These are phyloP conservation scores for Spea hammondii DNA, from an alignment of 2,797 vertebrate species.

Conservation along the genomic window DNA sequence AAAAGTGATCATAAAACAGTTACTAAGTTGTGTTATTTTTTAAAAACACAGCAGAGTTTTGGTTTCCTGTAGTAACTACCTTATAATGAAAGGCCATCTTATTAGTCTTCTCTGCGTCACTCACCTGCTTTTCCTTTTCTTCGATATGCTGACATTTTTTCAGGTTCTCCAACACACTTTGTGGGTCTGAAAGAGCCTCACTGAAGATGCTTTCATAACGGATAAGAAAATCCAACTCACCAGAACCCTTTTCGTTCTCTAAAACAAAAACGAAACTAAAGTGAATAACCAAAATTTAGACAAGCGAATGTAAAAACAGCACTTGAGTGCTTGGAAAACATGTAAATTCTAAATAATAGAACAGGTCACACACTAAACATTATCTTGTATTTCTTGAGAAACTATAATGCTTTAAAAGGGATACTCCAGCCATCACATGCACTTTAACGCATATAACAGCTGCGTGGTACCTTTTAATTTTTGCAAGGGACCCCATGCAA, in stretches of 20 bases:
- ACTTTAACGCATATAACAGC: no score
- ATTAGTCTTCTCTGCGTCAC: conserved; percentile 28
- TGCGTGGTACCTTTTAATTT: no score
- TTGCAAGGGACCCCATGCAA: no score
- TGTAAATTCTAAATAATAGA: background rate
- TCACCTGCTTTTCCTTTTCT: conserved; percentile 65
- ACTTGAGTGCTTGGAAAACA: background rate
- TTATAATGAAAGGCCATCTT: no score
- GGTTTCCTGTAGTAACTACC: no score
- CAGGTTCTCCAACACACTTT: conserved; percentile 60
- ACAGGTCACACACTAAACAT: no score
- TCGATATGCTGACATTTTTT: conserved; percentile 60
- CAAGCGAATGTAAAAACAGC: background rate
- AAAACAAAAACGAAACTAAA: background rate
- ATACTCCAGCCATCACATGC: no score
- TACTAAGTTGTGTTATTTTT: no score
- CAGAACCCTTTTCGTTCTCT: conserved; percentile 58
- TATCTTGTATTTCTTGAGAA: no score
- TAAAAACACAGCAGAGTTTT: no score
- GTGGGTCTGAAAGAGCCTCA: conserved; percentile 58
- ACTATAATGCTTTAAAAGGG: no score
- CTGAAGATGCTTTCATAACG: conserved; percentile 63
- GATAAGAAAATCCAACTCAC: conserved; percentile 67
- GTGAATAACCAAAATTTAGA: background rate
- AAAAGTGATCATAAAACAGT: no score